Base-by-base conservation (phyloP, 2,797 vertebrate species). In the Rhinogobio ventralis region DNA sequence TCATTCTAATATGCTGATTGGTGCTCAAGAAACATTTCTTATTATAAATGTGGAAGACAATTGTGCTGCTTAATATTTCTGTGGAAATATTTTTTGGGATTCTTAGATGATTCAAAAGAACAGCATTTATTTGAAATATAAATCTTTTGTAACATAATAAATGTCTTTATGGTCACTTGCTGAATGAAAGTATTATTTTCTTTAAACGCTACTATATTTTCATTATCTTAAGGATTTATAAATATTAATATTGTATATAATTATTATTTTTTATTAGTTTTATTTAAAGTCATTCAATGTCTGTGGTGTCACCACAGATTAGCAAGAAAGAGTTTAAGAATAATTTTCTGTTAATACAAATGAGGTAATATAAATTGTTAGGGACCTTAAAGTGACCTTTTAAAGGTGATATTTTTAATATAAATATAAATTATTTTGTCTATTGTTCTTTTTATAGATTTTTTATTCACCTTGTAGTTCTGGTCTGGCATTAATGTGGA, bases 401-500 rank as follows among this genome's bases (percentile, higher is more conserved):
- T 69, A 69, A 69, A 69, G 5, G 33, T 8, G 19, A 15, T 3
- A 25, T 39, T 39, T 60, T 77, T n/a, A 15, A 25, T 11, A 39
- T 4, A 17, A n/a, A 17, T n/a, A n/a, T n/a, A n/a, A 4, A 36
- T 5, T 39, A 8, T 39, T 39, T 39, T 0, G 36, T 7, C 36
- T 39, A 7, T 39, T 39, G 36, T 17, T 17, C 5, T 11, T 13
- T 4, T 25, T 55, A 11, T 1, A 6, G 7, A 17, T 30, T 14
- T 73, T 46, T 60, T 53, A 25, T 30, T 92, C 60, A 95, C 96
- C 96, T 91, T 94, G 94, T 23, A 94, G 86, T 74, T 95, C 93
- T 62, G 94, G 93, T 87, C 90, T 93, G 19, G 94, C 91, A 33
- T 92, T 96, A 86, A 96, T 91, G 25, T 92, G 86, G 69, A 97